Evolutionary conservation across 1,140 invertebrate species (phyloP), one percentile per base, ranked within the genome.

Genomic region (Hetaerina americana): DNA sequence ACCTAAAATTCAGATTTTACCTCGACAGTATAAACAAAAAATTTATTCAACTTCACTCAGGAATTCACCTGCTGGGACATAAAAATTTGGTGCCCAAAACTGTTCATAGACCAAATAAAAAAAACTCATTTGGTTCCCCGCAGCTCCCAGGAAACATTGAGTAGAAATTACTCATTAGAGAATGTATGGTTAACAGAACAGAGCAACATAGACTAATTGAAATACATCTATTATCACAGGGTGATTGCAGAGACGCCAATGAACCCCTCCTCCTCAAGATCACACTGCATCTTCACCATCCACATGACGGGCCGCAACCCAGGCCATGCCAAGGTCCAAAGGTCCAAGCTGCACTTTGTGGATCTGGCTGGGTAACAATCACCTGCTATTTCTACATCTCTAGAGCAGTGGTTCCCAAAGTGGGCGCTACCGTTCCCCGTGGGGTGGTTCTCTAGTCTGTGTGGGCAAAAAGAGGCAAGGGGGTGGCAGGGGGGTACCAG

Each of bases 271-370:
- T 90, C 88, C 5, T 89, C 88, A 15, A 79, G 88, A 75, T 89
- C 88, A 1, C 88, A 90, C 75, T 88, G 88, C 75, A 86, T 90
- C 69, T 89, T 89, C 76, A 88, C 87, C 2, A 83, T 89, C 22
- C 84, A 87, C 74, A 72, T 90, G 0, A 83, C 81, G 12, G 78
- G 82, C 8, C 81, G 83, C 68, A 80, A 84, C 72, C 75, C 80
- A 27, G 81, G 81, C 3, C 81, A 80, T 70, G 81, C 83, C 22
- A 82, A 78, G 25, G 80, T 86, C 28, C 78, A 81, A 31, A 81
- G 81, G 76, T 82, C 87, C 2, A 89, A 89, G 78, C 79, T 89
- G 26, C 86, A 89, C 78, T 77, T 89, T 8, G 87, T 89, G 6
- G 88, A 89, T 79, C 79, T 89, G 24, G 88, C 88, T 71, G 88